Conservation (phyloP, 2,888 invertebrate species). For the Apotomis capreana region DNA sequence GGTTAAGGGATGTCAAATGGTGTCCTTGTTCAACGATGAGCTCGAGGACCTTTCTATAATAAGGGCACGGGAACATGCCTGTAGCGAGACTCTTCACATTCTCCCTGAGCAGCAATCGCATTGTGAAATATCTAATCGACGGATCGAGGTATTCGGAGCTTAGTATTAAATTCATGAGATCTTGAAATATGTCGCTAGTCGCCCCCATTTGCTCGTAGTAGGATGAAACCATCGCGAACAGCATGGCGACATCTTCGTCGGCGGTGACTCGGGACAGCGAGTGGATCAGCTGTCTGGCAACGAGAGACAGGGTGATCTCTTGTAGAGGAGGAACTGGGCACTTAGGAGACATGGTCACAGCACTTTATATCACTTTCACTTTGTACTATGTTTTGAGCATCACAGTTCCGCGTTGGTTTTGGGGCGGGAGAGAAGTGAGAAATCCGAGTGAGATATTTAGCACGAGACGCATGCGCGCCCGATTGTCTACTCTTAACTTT, state of each 20-base stretch:
- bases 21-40: slow-evolving; percentile 85
- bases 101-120: slow-evolving; percentile 85
- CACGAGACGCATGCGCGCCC: slow-evolving; percentile 64
- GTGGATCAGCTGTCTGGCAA: slow-evolving; percentile 85
- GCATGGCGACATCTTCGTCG: slow-evolving; percentile 82
- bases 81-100: slow-evolving; percentile 86
- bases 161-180: slow-evolving; percentile 85
- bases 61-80: slow-evolving; percentile 88
- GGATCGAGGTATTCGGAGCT: slow-evolving; percentile 87
- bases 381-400: slow-evolving; percentile 67
- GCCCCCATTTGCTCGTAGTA: slow-evolving; percentile 85
- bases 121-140: slow-evolving; percentile 85
- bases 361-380: slow-evolving; percentile 47
- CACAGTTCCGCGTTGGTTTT: slow-evolving; percentile 61
- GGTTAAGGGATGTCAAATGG: slow-evolving; percentile 85
- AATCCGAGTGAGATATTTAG: slow-evolving; percentile 71
- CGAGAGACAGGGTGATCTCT: slow-evolving; percentile 83
- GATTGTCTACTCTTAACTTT: background rate
- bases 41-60: slow-evolving; percentile 87
- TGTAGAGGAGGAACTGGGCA: slow-evolving; percentile 84
- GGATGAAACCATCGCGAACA: slow-evolving; percentile 84
- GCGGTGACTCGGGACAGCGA: slow-evolving; percentile 85
- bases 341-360: slow-evolving; percentile 85
- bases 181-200: slow-evolving; percentile 87
- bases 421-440: slow-evolving; percentile 72